Conservation (phyloP, 1,140 invertebrate genomes). For the Drosophila sproati region DNA sequence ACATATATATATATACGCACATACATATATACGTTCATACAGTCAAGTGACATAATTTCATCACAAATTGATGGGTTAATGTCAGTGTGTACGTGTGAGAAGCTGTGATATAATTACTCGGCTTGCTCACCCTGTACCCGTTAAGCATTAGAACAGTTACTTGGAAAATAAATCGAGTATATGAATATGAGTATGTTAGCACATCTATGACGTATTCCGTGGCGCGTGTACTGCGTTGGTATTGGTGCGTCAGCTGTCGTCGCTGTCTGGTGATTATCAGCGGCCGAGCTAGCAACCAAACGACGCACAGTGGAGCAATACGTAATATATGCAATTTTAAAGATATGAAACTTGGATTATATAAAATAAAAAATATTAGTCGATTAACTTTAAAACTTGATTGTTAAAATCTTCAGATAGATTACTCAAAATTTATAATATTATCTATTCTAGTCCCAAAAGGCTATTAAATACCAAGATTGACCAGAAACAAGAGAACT, state of each 20-base stretch:
- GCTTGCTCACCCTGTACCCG: background rate
- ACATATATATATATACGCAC: background rate
- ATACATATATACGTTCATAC: background rate
- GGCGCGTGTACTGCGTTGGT: constrained; percentile 45
- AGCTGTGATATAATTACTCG: constrained; percentile 59
- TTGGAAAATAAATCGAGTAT: background rate
- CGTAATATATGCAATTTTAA: too few relatives aligned
- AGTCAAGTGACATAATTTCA: constrained; percentile 57
- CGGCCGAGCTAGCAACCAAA: constrained; percentile 51
- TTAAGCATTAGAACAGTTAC: background rate
- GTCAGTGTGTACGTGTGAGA: background rate
- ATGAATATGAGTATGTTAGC: constrained; percentile 30
- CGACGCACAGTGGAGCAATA: background rate
- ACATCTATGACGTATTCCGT: constrained; percentile 60
- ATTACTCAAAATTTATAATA: too few relatives aligned
- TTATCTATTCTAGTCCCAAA: too few relatives aligned
- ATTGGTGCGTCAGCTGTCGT: constrained; percentile 32
- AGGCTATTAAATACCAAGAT: too few relatives aligned
- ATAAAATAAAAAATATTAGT: too few relatives aligned
- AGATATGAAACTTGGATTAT: too few relatives aligned
- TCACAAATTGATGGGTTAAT: background rate
- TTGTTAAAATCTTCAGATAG: too few relatives aligned
- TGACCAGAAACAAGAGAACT: too few relatives aligned
- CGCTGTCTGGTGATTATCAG: constrained; percentile 59
- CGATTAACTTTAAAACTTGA: background rate